Evolutionary conservation across 2,797 vertebrate genomes (phyloP), one percentile per base, ranked within the genome.

Genomic region (Helostoma temminkii): DNA sequence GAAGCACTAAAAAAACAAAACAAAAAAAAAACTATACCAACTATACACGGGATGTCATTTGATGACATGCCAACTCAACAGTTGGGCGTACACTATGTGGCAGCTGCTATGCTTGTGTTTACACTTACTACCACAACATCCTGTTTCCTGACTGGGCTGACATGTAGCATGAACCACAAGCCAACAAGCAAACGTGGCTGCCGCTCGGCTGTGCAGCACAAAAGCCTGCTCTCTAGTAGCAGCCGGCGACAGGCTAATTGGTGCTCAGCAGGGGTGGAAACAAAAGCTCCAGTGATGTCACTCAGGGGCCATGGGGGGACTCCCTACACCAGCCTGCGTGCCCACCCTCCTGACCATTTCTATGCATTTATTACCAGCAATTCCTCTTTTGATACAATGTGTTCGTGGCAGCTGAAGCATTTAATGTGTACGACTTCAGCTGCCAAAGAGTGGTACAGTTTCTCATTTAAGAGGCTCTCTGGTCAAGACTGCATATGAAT

Each of bases 251-350:
- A 4, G 77, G 82, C 82, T 93, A 91, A 89, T 89, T 89, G 85
- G 80, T 52, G 76, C 85, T 75, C 83, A 65, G 82, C 59, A 6
- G 63, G 81, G 65, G 78, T 16, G 28, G 37, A 78, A 76, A 75
- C 79, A 86, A 88, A 86, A 85, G 81, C 58, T 7, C 49, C 47
- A 28, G 62, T 88, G 86, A 92, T 87, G 80, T 92, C 86, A 88
- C 65, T 45, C 9, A 10, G 32, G 32, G 66, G 65, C 58, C 50
- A 36, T 4, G 39, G 45, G n/a, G 54, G 61, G 71, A 73, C 73
- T 60, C 76, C 54, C 18, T 2, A 32, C 63, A 64, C 45, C 76
- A 70, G 50, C 42, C 24, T 18, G 46, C 26, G 34, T 8, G 45
- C 50, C 28, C 34, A 18, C 54, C 63, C 54, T 28, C 49, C 48